Evolutionary conservation across 2,113 vertebrate genomes (phyloP).

Genomic region (Semnopithecus entellus): DNA sequence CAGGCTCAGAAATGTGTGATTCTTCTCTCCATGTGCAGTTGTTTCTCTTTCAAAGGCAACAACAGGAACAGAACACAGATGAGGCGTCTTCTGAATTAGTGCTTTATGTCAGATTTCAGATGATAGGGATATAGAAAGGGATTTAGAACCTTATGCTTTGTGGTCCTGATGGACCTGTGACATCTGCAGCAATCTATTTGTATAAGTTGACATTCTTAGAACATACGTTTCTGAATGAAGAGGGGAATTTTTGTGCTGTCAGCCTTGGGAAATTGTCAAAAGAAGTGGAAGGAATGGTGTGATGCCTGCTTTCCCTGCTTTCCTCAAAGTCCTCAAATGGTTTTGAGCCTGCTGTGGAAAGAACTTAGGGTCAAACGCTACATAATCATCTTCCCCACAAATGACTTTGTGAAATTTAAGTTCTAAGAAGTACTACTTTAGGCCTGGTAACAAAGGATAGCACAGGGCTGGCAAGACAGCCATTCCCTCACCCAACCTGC

Average conservation of each 20-base stretch:
- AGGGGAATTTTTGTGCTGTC: not conserved
- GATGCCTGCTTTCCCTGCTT: not conserved
- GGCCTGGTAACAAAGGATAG: not conserved
- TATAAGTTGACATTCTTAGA: not conserved
- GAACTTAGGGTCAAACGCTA: not conserved
- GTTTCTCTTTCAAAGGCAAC: not conserved
- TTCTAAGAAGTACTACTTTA: not conserved
- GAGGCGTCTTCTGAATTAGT: not conserved
- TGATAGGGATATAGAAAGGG: not conserved
- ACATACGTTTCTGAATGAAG: not conserved
- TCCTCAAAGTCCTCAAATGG: not conserved
- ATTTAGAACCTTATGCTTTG: not conserved
- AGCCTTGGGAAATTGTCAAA: not conserved
- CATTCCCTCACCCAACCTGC: not conserved
- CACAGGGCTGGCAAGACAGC: not conserved
- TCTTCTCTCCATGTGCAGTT: not conserved
- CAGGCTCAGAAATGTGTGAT: not conserved
- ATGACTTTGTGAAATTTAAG: not conserved
- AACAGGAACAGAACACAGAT: not conserved
- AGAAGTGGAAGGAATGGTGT: not conserved
- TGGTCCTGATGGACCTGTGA: not conserved
- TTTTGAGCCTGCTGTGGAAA: not conserved
- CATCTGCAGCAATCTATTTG: not conserved
- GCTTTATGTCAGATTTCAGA: not conserved
- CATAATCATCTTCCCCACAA: slow-evolving; percentile 8